Percentiles rank a stretch among this genome's conserved stretches.
These are phyloP conservation scores for Caenorhabditis wallacei DNA, from an alignment of 2,888 invertebrate genomes.

Conservation along the genomic window DNA sequence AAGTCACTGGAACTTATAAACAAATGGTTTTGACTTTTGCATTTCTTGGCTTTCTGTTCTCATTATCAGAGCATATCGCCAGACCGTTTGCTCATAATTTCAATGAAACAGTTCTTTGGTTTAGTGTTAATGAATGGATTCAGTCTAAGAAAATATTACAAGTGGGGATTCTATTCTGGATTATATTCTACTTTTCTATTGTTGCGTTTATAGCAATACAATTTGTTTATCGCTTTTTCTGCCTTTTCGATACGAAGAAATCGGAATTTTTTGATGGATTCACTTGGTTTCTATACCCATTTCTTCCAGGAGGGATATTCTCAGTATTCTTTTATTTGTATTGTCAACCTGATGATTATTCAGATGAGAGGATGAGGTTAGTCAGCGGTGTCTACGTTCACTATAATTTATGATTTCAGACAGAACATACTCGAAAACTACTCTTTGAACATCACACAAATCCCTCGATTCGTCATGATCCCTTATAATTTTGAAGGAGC, in stretches of 20 bases:
- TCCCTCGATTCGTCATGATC: not conserved
- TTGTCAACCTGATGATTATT: not conserved
- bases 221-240: slow-evolving; percentile 15
- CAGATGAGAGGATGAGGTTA: not conserved
- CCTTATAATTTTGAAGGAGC: not conserved
- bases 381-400: too few relatives aligned
- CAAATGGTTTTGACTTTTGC: not conserved
- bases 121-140: not conserved
- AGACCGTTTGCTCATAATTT: not conserved
- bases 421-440: not conserved
- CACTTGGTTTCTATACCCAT: not conserved
- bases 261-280: not conserved
- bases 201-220: not conserved
- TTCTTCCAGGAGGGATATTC: not conserved
- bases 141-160: not conserved
- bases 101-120: not conserved
- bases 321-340: not conserved
- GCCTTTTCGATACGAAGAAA: not conserved
- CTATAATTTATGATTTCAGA: not conserved
- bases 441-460: not conserved
- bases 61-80: not conserved
- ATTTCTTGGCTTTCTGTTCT: not conserved
- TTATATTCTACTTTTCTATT: not conserved
- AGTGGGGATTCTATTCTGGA: not conserved
- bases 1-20: slow-evolving; percentile 1